phyloP scores from a whole-genome alignment of 1,140 invertebrate species.

The Macrocentrus cingulum region DNA sequence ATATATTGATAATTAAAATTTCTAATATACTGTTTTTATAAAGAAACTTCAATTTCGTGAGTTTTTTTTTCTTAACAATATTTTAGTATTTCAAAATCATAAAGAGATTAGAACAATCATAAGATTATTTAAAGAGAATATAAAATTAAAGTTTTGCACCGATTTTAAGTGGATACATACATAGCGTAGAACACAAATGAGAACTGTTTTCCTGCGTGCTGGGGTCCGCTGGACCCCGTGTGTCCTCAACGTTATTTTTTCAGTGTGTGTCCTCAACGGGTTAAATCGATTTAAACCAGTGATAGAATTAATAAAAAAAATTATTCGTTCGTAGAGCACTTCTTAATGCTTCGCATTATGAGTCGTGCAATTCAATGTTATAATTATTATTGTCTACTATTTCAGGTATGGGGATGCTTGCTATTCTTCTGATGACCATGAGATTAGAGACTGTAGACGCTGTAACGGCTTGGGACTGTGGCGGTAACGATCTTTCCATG shows the following conservation, averaged over 20 bases:
- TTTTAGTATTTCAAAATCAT: conserved; percentile 1
- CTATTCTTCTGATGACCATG: no score
- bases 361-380: no score
- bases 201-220: conserved; percentile 11
- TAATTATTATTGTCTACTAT: no score
- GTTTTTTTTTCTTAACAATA: conserved; percentile 13
- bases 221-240: conserved; percentile 15
- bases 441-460: no score
- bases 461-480: no score
- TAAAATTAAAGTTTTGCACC: neutral
- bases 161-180: neutral
- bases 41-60: conserved; percentile 17
- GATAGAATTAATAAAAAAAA: no score
- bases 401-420: no score
- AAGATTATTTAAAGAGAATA: neutral
- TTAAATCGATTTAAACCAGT: no score
- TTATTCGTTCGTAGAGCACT: no score
- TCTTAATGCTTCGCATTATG: no score
- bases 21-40: conserved; percentile 12
- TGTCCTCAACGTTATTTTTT: conserved; percentile 3
- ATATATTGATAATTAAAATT: conserved; percentile 9
- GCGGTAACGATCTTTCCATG: no score
- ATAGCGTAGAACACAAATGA: conserved; percentile 7
- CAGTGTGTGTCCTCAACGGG: conserved; percentile 5
- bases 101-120: neutral